Evolutionary conservation across 2,888 invertebrate genomes (phyloP), one percentile per base, ranked within the genome.

Genomic region (Sturmia bella): DNA sequence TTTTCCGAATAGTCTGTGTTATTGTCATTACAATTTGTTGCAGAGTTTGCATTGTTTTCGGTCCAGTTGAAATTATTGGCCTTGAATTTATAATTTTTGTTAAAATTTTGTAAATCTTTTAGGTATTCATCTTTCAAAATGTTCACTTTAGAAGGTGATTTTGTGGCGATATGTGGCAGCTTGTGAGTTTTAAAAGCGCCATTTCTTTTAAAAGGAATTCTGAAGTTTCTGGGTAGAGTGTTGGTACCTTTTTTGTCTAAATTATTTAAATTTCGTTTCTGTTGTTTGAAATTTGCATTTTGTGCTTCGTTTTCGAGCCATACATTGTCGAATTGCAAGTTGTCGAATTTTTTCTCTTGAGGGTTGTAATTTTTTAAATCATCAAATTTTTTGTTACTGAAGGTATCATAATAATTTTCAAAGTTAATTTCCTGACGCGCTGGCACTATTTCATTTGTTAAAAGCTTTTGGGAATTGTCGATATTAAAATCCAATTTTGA

Each of bases 291-390:
- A 21, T 12, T 4, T 0, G 15, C 12, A 21, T 45, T 43, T 2
- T 3, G 9, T 0, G 5, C 0, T 3, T 64, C 21, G 6, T 50
- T n/a, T 5, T 45, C 13, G 17, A 5, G 5, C 84, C 84, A 84
- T 2, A 76, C 19, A 48, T 85, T 85, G 52, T 86, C 84, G 17
- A 84, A 84, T 0, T 78, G 68, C 0, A 76, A 19, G 2, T 80
- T 81, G 21, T 77, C 69, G 1, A 85, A 63, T 5, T 81, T 68
- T 6, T 54, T 17, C 3, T 50, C 56, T 21, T 72, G 4, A 0
- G 77, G 21, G 2, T 52, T 78, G 48, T 57, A 63, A 6, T 84
- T 64, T 17, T 84, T 84, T 0, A 84, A 41, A 56, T 85, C 85
- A 61, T 85, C 84, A 24, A 84, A 85, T 12, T 84, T 50, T 6